Percentiles rank a stretch among this genome's conserved stretches.
phyloP scores from a whole-genome alignment of 2,797 vertebrate species.

The Silurus aristotelis region DNA sequence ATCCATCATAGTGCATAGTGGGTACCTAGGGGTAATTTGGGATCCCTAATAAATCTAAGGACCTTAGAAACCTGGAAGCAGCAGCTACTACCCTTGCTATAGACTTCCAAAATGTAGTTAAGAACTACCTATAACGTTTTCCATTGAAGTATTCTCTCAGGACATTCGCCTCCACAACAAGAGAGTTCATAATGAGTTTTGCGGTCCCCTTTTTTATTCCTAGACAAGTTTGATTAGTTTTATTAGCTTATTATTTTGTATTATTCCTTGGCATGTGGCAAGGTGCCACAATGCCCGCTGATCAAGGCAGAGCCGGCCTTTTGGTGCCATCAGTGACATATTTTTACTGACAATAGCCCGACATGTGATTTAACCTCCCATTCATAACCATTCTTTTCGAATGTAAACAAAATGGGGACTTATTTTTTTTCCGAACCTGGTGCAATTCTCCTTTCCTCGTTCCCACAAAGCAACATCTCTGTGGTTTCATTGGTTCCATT shows the following conservation, averaged over 20 bases:
- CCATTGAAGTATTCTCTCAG: too few relatives aligned
- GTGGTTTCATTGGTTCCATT: conserved; percentile 65
- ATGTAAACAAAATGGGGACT: conserved; percentile 60
- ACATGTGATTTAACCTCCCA: conserved; percentile 17
- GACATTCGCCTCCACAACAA: neutral
- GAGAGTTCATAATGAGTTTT: neutral
- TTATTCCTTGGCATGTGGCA: neutral
- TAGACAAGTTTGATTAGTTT: neutral
- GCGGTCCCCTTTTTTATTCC: neutral
- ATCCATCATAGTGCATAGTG: neutral
- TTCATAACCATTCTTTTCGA: conserved; percentile 51
- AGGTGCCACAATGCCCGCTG: neutral
- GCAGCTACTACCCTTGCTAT: neutral
- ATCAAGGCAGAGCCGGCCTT: neutral
- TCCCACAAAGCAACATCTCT: conserved; percentile 49
- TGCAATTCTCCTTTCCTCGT: conserved; percentile 34
- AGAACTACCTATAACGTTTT: neutral
- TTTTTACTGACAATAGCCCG: neutral
- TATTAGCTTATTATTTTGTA: too few relatives aligned
- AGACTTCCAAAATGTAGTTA: neutral
- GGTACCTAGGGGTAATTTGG: neutral
- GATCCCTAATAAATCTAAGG: neutral
- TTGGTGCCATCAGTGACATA: neutral
- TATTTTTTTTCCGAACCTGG: conserved; percentile 48
- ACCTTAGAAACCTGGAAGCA: neutral